Conservation (phyloP, 2,113 vertebrate genomes). For the Uria aalge region DNA sequence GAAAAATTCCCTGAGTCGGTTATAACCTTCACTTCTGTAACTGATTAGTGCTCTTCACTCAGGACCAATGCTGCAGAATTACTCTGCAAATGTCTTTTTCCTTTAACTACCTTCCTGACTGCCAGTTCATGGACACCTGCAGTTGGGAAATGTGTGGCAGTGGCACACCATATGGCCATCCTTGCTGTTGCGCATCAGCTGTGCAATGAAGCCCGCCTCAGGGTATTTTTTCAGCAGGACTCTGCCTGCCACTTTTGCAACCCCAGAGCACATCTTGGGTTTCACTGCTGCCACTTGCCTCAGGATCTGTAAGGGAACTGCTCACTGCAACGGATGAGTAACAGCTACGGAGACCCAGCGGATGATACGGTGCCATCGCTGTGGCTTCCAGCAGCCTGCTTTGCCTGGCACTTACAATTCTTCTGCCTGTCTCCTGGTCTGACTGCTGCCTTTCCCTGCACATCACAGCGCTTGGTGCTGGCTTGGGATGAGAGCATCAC, state of each 20-base stretch:
- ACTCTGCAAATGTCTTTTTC: background rate
- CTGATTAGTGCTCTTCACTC: background rate
- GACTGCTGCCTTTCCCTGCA: background rate
- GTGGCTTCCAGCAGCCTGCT: background rate
- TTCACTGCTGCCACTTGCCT: background rate
- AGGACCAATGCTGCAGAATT: background rate
- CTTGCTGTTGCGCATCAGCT: background rate
- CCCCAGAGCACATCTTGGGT: background rate
- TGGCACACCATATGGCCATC: conserved; percentile 12
- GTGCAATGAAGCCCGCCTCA: background rate
- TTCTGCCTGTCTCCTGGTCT: background rate
- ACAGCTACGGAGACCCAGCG: background rate
- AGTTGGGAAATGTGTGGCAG: background rate
- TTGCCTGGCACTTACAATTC: background rate
- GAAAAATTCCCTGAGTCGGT: background rate
- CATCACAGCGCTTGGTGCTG: rapidly evolving
- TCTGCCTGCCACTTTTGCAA: background rate
- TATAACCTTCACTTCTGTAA: background rate
- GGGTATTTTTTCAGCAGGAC: background rate
- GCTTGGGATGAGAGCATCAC: background rate
- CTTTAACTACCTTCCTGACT: background rate
- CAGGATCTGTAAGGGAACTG: conserved; percentile 3
- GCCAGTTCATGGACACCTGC: background rate
- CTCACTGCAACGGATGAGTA: background rate
- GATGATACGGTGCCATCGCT: rapidly evolving